phyloP scores from a whole-genome alignment of 2,888 invertebrate species.

The Drosophila putrida region DNA sequence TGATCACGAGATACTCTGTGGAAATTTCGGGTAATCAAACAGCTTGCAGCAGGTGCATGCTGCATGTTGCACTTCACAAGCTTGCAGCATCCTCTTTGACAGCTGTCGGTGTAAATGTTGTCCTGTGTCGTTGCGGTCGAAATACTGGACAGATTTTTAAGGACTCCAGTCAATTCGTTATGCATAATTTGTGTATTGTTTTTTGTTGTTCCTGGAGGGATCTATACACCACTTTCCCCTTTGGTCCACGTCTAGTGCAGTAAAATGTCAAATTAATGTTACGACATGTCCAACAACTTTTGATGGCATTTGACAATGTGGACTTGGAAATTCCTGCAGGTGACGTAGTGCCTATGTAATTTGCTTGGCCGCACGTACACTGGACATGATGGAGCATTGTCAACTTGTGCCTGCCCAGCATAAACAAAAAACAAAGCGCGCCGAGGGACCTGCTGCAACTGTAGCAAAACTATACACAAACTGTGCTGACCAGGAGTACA shows the following conservation, averaged over 20 bases:
- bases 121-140: slow-evolving; percentile 66
- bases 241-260: slow-evolving; percentile 57
- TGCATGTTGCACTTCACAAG: slow-evolving; percentile 1
- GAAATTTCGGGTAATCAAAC: slow-evolving; percentile 56
- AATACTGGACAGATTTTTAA: slow-evolving; percentile 69
- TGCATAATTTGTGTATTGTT: slow-evolving; percentile 35
- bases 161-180: slow-evolving; percentile 43
- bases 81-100: slow-evolving; percentile 64
- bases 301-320: slow-evolving; percentile 80
- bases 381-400: slow-evolving; percentile 71
- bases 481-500: slow-evolving; percentile 22
- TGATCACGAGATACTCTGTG: slow-evolving; percentile 41
- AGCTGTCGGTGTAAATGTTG: slow-evolving; percentile 65
- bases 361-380: slow-evolving; percentile 75
- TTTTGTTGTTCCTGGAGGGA: neutral
- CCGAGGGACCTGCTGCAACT: slow-evolving; percentile 75
- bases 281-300: slow-evolving; percentile 79
- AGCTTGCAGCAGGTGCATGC: slow-evolving; percentile 66
- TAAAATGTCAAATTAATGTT: slow-evolving; percentile 83
- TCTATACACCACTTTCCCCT: slow-evolving; percentile 11
- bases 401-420: slow-evolving; percentile 78
- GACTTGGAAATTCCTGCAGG: slow-evolving; percentile 81
- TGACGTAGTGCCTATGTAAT: slow-evolving; percentile 81
- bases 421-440: slow-evolving; percentile 77
- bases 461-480: slow-evolving; percentile 36